Evolutionary conservation across 2,888 invertebrate species (phyloP).

Genomic region (Diploptera punctata): DNA sequence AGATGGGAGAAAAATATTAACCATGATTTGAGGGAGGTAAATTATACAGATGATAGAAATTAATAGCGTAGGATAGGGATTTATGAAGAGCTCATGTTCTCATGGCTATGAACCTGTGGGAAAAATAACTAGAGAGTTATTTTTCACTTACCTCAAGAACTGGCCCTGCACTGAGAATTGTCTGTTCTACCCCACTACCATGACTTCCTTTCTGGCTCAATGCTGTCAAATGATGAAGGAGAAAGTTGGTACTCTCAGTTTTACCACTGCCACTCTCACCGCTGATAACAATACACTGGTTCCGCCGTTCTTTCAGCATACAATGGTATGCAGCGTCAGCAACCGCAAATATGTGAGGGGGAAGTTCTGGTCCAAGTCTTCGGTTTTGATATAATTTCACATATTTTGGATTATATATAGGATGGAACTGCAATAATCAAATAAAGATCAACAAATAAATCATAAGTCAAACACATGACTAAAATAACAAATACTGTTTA

Average conservation of each 20-base stretch:
- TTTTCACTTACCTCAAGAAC: conserved; percentile 77
- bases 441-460: not conserved
- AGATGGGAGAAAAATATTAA: no score
- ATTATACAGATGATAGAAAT: no score
- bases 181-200: conserved; percentile 96
- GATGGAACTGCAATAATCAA: conserved; percentile 75
- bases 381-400: conserved; percentile 95
- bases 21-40: no score
- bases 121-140: no score
- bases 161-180: conserved; percentile 93
- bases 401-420: conserved; percentile 97
- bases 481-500: no score
- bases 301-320: conserved; percentile 89
- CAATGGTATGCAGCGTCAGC: conserved; percentile 94
- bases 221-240: conserved; percentile 93
- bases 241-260: conserved; percentile 95
- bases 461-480: no score
- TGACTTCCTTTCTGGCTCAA: conserved; percentile 93
- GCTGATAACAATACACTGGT: conserved; percentile 95
- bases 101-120: no score
- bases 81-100: no score
- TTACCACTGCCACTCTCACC: conserved; percentile 96
- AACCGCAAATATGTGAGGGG: conserved; percentile 96
- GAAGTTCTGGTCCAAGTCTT: conserved; percentile 87
- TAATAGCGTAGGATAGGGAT: no score